These are phyloP conservation scores for Phymanthus crucifer DNA, from an alignment of 92 coral and sea anemone species.

Conservation along the genomic window DNA sequence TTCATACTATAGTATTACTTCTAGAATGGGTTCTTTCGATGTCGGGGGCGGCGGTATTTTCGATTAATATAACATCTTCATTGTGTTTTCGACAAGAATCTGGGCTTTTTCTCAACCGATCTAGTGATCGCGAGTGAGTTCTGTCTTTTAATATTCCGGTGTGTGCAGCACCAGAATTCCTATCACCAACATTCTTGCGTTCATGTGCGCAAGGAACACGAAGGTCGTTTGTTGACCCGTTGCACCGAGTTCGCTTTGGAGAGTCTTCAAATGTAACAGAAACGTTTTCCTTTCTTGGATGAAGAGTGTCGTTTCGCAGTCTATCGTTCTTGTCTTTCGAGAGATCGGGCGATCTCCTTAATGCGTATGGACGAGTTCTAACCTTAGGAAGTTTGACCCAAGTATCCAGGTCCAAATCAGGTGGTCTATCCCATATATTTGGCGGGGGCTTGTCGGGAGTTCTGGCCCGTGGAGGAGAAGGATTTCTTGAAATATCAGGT, in stretches of 20 bases:
- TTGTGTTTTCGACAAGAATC: conserved; percentile 28
- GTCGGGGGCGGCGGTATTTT: conserved; percentile 7
- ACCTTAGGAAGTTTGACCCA: conserved; percentile 38
- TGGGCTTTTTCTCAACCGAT: conserved; percentile 24
- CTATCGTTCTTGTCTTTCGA: conserved; percentile 12
- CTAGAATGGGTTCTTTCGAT: conserved; percentile 26
- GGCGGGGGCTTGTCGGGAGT: conserved; percentile 26
- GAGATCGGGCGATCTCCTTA: conserved; percentile 22
- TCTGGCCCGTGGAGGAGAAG: not conserved
- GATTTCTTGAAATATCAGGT: not conserved
- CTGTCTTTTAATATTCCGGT: conserved; percentile 14
- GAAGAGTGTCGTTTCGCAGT: not conserved
- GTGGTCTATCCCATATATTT: conserved; percentile 33
- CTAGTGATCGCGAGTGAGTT: conserved; percentile 37
- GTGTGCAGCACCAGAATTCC: conserved; percentile 19
- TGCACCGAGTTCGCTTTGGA: conserved; percentile 14
- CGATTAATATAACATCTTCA: conserved; percentile 33
- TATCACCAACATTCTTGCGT: conserved; percentile 24
- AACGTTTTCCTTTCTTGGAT: not conserved
- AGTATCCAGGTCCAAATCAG: conserved; percentile 27
- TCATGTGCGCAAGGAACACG: conserved; percentile 17
- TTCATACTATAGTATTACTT: conserved; percentile 33
- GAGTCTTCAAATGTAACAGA: conserved; percentile 50
- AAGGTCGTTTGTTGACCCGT: conserved; percentile 44
- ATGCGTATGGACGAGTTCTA: not conserved